These are phyloP conservation scores for Phlogophora meticulosa DNA, from an alignment of 2,888 invertebrate species.

Conservation along the genomic window DNA sequence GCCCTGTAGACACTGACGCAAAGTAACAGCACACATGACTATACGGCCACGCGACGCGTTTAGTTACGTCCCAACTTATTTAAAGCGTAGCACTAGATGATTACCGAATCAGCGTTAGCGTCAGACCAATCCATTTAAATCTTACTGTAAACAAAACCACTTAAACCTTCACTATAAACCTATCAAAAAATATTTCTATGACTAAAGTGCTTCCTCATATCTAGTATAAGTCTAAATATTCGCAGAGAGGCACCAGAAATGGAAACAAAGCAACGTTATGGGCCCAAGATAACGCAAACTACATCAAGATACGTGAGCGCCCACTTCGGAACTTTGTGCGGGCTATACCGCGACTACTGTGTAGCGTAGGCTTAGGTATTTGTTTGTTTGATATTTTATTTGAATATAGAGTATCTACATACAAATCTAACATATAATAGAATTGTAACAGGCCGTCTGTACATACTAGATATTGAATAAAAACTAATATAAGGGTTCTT, in stretches of 20 bases:
- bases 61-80: background rate
- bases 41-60: background rate
- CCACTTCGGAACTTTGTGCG: slow-evolving; percentile 77
- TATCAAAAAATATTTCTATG: slow-evolving; percentile 25
- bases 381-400: slow-evolving; percentile 16
- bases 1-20: background rate
- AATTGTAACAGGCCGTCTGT: too few species aligned
- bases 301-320: slow-evolving; percentile 79
- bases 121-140: too few species aligned
- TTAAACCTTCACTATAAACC: background rate
- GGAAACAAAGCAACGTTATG: slow-evolving; percentile 71
- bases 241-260: slow-evolving; percentile 61
- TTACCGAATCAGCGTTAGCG: background rate
- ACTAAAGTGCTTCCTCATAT: slow-evolving; percentile 36
- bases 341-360: slow-evolving; percentile 42
- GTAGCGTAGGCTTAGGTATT: slow-evolving; percentile 30
- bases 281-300: slow-evolving; percentile 77
- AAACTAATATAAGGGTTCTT: too few species aligned
- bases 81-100: background rate
- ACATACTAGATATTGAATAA: too few species aligned
- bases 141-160: background rate
- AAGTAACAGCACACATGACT: background rate
- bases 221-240: slow-evolving; percentile 49
- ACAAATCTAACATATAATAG: too few species aligned
- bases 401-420: background rate